Conservation (phyloP, 2,113 vertebrate genomes). For the Coturnix japonica region DNA sequence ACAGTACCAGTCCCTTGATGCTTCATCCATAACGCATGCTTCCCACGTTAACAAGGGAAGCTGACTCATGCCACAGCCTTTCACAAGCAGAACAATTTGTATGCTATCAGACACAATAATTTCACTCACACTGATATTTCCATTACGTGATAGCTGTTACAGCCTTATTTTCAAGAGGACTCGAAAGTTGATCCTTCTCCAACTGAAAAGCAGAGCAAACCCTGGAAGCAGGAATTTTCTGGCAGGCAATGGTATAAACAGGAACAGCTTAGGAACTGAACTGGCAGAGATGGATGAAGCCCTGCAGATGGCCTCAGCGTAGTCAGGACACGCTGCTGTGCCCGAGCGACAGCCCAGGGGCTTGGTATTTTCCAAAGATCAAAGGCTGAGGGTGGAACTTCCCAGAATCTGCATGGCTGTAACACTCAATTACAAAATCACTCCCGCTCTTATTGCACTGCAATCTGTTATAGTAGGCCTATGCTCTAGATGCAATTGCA, state of each 20-base stretch:
- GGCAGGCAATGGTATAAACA: neutral
- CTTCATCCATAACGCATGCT: neutral
- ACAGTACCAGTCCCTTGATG: neutral
- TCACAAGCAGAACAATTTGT: slow-evolving; percentile 1
- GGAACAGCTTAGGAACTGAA: neutral
- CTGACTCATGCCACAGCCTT: neutral
- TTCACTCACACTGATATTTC: neutral
- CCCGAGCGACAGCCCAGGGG: fast-evolving
- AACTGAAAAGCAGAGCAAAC: neutral
- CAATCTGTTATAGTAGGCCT: neutral
- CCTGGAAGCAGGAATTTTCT: neutral
- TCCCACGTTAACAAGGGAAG: neutral
- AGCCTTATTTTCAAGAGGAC: neutral
- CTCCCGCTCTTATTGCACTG: neutral
- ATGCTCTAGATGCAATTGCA: neutral
- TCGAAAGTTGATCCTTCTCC: neutral
- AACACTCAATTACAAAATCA: neutral
- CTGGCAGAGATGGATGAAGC: neutral
- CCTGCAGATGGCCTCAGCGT: neutral
- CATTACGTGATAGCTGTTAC: fast-evolving
- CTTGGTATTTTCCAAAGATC: neutral
- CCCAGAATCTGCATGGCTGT: fast-evolving
- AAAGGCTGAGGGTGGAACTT: neutral
- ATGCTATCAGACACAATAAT: neutral
- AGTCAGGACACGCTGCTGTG: fast-evolving